Evolutionary conservation across 2,888 invertebrate species (phyloP).

Genomic region (Acanthosepion esculentum): DNA sequence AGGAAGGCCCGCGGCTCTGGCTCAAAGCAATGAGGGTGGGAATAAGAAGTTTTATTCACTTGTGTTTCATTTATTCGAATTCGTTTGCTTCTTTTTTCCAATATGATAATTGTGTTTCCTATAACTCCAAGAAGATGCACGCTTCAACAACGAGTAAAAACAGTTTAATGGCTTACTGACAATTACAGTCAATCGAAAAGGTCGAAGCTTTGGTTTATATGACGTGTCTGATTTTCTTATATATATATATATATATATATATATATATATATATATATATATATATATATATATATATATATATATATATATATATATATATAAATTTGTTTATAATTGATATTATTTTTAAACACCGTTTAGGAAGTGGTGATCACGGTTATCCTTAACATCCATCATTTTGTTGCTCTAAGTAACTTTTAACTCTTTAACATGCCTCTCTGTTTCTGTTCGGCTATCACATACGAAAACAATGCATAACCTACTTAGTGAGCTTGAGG

Average conservation of each 20-base stretch:
- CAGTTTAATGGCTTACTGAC: not conserved
- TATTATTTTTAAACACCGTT: not conserved
- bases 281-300: not conserved
- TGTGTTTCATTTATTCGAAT: not conserved
- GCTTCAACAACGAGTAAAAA: not conserved
- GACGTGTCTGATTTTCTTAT: not conserved
- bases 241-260: not conserved
- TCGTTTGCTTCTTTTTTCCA: not conserved
- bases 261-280: not conserved
- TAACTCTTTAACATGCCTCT: no score
- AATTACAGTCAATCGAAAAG: not conserved
- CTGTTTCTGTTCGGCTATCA: no score
- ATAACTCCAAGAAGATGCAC: not conserved
- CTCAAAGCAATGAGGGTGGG: not conserved
- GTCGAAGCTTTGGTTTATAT: not conserved
- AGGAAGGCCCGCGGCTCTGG: not conserved
- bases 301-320: not conserved
- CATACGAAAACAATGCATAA: no score
- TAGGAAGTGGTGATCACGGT: no score
- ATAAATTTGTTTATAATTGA: not conserved
- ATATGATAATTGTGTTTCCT: slow-evolving; percentile 6
- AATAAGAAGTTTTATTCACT: not conserved
- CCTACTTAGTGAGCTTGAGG: no score
- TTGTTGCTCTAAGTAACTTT: no score
- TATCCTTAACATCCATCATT: no score